Evolutionary conservation across 2,888 invertebrate species (phyloP), one percentile per base, ranked within the genome.

Genomic region (Smittia aterrima): DNA sequence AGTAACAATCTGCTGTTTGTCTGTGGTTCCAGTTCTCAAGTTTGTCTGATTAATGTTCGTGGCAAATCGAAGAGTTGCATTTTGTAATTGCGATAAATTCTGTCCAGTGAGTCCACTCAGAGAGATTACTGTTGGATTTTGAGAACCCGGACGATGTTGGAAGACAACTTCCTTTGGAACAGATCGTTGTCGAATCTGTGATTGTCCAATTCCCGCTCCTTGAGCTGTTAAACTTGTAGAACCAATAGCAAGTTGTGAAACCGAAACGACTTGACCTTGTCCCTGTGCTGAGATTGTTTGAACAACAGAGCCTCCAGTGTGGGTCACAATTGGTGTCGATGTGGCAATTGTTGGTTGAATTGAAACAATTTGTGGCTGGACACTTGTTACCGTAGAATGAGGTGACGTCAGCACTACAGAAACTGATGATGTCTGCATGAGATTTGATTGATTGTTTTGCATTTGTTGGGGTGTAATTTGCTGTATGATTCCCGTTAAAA

Each of bases 401-500:
- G 83, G 82, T 0, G 83, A 81, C 0, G 83, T 82, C 0, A 83
- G 75, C n/a, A 83, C 83, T 16, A 83, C 83, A 25, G 83, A 83
- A 1, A 83, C 83, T 1, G 81, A 80, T 0, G 80, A 77, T n/a
- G 80, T 80, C 0, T 79, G 77, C 4, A 79, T 79, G 18, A 79
- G 77, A 53, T 78, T 76, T 1, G 77, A 77, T 18, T 77, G 74
- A 1, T 78, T 76, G 41, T 79, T 79, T 75, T 81, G 81, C 71
- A 80, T 74, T 1, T 77, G 71, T n/a, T 76, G 76, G 66, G 81
- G 82, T 0, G 81, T 78, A 74, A 86, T 84, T 41, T 86, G 83
- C 3, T 85, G 83, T 75, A 85, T 82, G 41, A 85, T 85, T 0
- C 85, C 85, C 1, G 86, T 84, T 2, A 84, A 81, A 13, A 82